Evolutionary conservation across 2,797 vertebrate species (phyloP).

Genomic region (Scomberomorus guttatus): DNA sequence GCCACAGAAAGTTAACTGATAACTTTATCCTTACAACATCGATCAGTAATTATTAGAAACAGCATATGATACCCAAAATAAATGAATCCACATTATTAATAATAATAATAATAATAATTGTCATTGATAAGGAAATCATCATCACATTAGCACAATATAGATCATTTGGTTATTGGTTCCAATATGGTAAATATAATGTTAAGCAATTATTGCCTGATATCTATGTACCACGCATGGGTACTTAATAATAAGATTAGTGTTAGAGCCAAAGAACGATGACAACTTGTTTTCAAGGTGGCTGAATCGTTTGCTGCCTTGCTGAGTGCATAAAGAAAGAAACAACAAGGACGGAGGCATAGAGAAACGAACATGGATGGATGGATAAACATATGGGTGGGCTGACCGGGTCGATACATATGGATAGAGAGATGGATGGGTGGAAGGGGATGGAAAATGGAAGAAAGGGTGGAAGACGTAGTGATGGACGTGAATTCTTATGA

Average conservation of each 20-base stretch:
- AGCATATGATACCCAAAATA: neutral
- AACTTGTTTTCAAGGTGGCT: neutral
- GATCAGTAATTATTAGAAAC: neutral
- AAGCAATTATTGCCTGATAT: neutral
- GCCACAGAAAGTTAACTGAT: neutral
- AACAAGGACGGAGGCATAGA: neutral
- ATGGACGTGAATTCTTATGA: neutral
- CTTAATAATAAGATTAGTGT: neutral
- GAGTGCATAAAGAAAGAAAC: neutral
- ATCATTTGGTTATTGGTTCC: neutral
- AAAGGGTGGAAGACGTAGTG: neutral
- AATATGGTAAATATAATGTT: neutral
- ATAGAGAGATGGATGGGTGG: neutral
- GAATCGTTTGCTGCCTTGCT: neutral
- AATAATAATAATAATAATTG: neutral
- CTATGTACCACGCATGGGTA: neutral
- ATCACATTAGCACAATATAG: neutral
- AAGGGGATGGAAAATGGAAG: neutral
- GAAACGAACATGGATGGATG: neutral
- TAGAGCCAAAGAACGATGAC: neutral
- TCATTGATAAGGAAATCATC: neutral
- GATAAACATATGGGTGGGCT: neutral
- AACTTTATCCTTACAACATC: neutral
- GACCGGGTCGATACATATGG: neutral
- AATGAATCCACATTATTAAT: neutral